Evolutionary conservation across 2,888 invertebrate species (phyloP), one percentile per base, ranked within the genome.

Genomic region (Melipona beecheii): DNA sequence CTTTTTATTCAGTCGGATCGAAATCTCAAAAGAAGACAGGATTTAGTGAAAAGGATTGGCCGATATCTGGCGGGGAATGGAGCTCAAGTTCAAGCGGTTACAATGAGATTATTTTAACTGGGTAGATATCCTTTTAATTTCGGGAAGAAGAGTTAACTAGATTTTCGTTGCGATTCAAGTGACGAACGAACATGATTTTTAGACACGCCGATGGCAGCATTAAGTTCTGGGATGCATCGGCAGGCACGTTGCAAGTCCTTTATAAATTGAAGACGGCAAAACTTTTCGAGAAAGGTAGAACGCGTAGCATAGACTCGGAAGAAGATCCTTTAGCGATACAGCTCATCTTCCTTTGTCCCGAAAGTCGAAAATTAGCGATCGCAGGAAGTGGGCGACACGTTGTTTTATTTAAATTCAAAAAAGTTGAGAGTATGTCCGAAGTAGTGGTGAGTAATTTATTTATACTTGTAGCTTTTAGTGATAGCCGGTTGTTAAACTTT

Each of bases 171-270:
- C 43, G 9, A 43, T 43, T 43, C 43, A 43, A 43, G 9, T 43
- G 43, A 43, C 43, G 43, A 43, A 1, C 43, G 43, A 9, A 43
- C 43, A 43, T 43, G 43, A 27, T 66, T 83, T 75, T n/a, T 95
- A 98, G 98, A 73, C 99, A 99, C 95, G 98, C 99, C 87, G 99
- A 99, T 95, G 99, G 99, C 75, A 99, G 99, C 93, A 96, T 99
- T 79, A 99, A 99, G 95, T 99, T 99, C 95, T 99, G 99, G 99
- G 99, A 99, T 95, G 98, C 99, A 69, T 98, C 99, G 93, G 98
- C 98, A 75, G 99, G 99, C 89, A 98, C 98, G 86, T 96, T 99
- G 91, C 99, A 99, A 96, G 97, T 99, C 92, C 96, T 99, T 93
- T 99, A 99, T 96, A 99, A 99, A 96, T 95, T 99, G 93, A 99